Evolutionary conservation across 2,797 vertebrate genomes (phyloP).

Genomic region (Acrocephalus scirpaceus): DNA sequence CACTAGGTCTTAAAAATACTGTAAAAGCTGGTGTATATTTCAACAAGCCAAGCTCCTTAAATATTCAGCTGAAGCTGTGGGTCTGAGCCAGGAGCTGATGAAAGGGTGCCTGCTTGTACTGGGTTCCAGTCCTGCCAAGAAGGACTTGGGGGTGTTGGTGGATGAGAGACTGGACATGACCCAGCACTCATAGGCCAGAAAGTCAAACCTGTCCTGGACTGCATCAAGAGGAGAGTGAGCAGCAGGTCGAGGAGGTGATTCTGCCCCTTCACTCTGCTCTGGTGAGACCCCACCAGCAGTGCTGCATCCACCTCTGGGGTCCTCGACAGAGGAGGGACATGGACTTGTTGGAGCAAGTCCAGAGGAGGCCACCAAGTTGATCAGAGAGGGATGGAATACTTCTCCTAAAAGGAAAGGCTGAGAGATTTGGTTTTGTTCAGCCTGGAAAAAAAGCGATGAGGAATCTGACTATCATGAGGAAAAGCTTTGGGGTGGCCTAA

Average conservation of each 20-base stretch:
- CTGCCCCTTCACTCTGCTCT: not conserved
- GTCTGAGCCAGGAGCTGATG: not conserved
- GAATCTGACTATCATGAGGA: too few relatives aligned
- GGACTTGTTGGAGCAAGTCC: not conserved
- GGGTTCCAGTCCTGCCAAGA: not conserved
- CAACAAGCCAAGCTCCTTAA: not conserved
- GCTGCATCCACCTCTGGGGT: not conserved
- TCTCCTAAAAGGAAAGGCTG: not conserved
- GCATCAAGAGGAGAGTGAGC: not conserved
- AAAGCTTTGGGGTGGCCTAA: not conserved
- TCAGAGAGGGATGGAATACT: not conserved
- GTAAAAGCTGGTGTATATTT: not conserved
- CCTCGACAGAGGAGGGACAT: fast-evolving
- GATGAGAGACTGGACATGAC: not conserved
- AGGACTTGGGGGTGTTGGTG: not conserved
- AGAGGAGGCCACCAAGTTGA: not conserved
- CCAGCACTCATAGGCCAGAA: not conserved
- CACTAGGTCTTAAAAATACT: not conserved
- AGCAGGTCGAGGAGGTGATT: not conserved
- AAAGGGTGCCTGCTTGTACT: not conserved
- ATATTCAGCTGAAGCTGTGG: not conserved
- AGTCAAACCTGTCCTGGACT: not conserved
- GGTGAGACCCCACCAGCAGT: not conserved
- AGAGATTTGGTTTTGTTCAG: not conserved
- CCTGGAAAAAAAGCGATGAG: too few relatives aligned